Evolutionary conservation across 2,888 invertebrate genomes (phyloP), one percentile per base, ranked within the genome.

Genomic region (Mesorhabditis spiculigera): DNA sequence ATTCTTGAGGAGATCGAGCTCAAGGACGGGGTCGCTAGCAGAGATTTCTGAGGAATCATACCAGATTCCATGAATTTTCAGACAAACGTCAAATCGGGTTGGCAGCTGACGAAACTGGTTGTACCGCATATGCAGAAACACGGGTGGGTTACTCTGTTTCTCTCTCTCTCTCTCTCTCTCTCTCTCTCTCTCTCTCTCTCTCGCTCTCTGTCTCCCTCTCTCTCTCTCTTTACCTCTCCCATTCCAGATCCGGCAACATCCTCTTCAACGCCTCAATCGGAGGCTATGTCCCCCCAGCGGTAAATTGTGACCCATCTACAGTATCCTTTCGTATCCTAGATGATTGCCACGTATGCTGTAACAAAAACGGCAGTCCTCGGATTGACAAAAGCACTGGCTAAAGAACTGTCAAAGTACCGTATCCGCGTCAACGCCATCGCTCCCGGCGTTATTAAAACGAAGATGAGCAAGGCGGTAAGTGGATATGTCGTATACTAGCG

Each of bases 341-440:
- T 73, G 41, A 87, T 96, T 75, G 94, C 94, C 6, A 90, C 93
- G 2, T 97, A 97, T 87, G 92, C 93, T 64, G 91, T 96, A 0
- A 94, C 93, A 85, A 97, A 97, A 89, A 95, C 95, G 4, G 91
- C 95, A 5, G 88, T 97, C 65, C 87, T 96, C 73, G 94, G 94
- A 4, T 87, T 97, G 65, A 92, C 92, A 0, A 94, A 93, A 88
- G 91, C 91, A 5, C 62, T 93, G 50, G 91, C 94, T 3, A 88
- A 89, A 73, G 92, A 93, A 86, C 88, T 94, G 63, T 92, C 91
- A 0, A 81, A 88, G 6, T 91, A 92, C 76, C 93, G 93, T 77
- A 95, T 97, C 78, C 90, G 95, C 77, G 94, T 96, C 0, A 97
- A 97, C 87, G 92, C 92, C 82, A 90, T 97, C 50, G 93, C 94